Conservation (phyloP, 2,888 invertebrate species). For the Macaria notata region DNA sequence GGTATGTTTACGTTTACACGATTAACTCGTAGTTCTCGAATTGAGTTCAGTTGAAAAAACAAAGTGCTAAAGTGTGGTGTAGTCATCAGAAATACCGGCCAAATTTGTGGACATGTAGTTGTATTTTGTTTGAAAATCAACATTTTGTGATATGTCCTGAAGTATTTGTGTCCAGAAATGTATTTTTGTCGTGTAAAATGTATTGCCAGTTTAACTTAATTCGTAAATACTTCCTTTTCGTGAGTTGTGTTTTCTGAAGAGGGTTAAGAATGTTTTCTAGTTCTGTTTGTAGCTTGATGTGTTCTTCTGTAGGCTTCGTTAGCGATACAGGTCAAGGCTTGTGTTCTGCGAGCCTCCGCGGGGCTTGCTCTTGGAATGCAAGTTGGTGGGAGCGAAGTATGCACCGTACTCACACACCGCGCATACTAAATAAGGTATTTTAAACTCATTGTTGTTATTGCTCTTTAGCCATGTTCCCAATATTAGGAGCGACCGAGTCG, state of each 20-base stretch:
- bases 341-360: conserved; percentile 56
- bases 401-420: conserved; percentile 34
- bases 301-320: conserved; percentile 56
- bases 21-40: conserved; percentile 13
- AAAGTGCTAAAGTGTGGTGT: conserved; percentile 7
- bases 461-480: no score
- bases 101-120: no score
- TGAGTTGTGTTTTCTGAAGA: conserved; percentile 7
- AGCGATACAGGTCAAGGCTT: conserved; percentile 68
- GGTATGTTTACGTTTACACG: conserved; percentile 21
- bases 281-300: conserved; percentile 45
- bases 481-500: no score
- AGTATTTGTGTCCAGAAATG: neutral
- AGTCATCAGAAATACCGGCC: neutral
- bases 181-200: neutral
- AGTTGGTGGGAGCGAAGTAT: conserved; percentile 38
- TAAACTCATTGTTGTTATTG: conserved; percentile 2
- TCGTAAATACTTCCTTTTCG: no score
- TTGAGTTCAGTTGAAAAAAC: conserved; percentile 22
- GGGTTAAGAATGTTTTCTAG: conserved; percentile 29
- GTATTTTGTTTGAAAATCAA: neutral
- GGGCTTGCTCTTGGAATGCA: conserved; percentile 50
- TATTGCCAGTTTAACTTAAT: no score
- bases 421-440: conserved; percentile 40
- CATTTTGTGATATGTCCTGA: neutral